Percentiles rank a stretch among this genome's conserved stretches.
phyloP scores from a whole-genome alignment of 2,797 vertebrate genomes.

The Adelosebastes latens region DNA sequence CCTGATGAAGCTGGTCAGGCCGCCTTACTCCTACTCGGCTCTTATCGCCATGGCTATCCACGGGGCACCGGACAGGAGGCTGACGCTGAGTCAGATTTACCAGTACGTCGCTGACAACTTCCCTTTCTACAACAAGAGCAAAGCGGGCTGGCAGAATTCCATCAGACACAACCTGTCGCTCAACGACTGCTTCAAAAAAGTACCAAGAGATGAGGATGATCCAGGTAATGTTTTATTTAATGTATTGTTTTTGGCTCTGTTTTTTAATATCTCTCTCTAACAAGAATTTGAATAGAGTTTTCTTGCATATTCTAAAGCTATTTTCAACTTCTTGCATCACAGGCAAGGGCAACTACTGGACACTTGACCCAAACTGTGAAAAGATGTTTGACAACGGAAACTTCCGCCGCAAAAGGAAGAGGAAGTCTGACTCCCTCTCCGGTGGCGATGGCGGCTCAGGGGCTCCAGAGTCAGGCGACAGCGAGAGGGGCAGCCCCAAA shows the following conservation, averaged over 20 bases:
- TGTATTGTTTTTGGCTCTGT: background rate
- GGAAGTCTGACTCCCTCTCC: slow-evolving; percentile 89
- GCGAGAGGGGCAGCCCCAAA: slow-evolving; percentile 85
- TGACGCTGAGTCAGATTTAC: slow-evolving; percentile 98
- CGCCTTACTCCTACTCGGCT: slow-evolving; percentile 97
- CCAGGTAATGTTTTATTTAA: slow-evolving; percentile 87
- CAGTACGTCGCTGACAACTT: slow-evolving; percentile 99
- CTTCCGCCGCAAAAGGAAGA: slow-evolving; percentile 98
- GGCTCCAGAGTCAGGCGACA: slow-evolving; percentile 79
- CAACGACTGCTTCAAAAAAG: slow-evolving; percentile 98
- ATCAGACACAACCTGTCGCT: slow-evolving; percentile 97
- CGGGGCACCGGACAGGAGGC: slow-evolving; percentile 91
- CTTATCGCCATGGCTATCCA: slow-evolving; percentile 99
- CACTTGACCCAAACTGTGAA: slow-evolving; percentile 97
- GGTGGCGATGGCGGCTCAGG: slow-evolving; percentile 66
- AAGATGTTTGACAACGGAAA: slow-evolving; percentile 99
- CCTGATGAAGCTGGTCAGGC: slow-evolving; percentile 97
- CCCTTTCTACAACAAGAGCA: slow-evolving; percentile 99
- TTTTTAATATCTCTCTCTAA: no score
- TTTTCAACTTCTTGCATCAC: slow-evolving; percentile 15
- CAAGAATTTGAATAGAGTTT: background rate
- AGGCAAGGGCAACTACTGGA: slow-evolving; percentile 99
- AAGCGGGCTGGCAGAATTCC: slow-evolving; percentile 98
- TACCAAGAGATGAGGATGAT: slow-evolving; percentile 95
- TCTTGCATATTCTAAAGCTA: background rate